These are phyloP conservation scores for Apistogramma diplotaenia DNA, from an alignment of 2,113 vertebrate species.

Conservation along the genomic window DNA sequence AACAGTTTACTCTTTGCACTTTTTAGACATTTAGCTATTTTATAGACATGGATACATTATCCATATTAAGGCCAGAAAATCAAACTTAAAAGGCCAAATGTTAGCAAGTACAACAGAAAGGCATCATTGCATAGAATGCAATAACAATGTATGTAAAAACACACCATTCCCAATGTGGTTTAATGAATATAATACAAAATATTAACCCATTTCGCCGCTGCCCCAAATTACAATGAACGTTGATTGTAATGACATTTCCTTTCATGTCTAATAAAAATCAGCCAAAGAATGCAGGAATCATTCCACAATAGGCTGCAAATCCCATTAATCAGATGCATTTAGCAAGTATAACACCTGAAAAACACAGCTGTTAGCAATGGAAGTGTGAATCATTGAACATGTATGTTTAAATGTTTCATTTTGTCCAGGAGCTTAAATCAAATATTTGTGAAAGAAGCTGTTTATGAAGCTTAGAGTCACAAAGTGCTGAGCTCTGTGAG, in stretches of 20 bases:
- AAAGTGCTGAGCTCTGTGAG: slow-evolving; percentile 2
- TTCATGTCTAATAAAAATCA: background rate
- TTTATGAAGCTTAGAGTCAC: slow-evolving; percentile 23
- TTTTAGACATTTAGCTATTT: too few relatives aligned
- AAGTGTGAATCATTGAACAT: background rate
- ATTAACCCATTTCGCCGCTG: background rate
- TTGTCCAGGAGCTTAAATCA: background rate
- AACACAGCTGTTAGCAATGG: background rate
- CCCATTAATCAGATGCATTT: background rate
- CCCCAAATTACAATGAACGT: background rate
- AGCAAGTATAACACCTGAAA: background rate
- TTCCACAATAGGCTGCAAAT: background rate
- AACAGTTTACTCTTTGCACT: background rate
- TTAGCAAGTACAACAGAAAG: background rate
- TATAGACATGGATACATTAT: background rate
- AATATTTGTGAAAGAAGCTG: background rate
- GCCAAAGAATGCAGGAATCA: background rate
- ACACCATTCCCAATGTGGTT: background rate
- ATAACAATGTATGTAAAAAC: background rate
- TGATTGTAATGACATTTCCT: background rate
- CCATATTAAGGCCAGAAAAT: background rate
- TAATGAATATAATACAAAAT: background rate
- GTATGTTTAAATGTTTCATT: background rate
- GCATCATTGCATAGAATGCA: background rate
- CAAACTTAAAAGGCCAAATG: background rate